phyloP scores from a whole-genome alignment of 2,113 vertebrate genomes.

The Potamarius usumacintae region DNA sequence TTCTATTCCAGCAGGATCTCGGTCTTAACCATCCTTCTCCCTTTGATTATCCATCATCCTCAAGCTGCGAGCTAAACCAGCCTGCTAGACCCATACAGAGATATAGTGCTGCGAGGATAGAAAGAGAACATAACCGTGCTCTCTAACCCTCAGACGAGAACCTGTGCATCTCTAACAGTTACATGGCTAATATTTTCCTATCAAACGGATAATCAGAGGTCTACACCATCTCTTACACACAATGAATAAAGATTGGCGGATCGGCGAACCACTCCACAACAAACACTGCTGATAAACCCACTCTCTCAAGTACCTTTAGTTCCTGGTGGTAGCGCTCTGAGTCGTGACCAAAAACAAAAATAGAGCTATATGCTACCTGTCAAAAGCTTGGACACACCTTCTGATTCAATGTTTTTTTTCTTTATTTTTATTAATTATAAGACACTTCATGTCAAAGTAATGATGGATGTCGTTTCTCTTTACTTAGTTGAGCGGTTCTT shows the following conservation, averaged over 20 bases:
- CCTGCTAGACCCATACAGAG: neutral
- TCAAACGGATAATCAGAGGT: no score
- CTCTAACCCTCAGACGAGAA: neutral
- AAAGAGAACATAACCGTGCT: neutral
- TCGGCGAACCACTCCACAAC: neutral
- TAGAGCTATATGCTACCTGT: no score
- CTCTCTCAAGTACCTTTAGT: neutral
- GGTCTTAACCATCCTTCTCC: neutral
- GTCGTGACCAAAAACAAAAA: neutral
- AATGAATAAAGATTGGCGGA: neutral
- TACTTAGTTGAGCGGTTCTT: no score
- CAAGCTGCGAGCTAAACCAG: constrained; percentile 19
- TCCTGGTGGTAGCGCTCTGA: neutral
- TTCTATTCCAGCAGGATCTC: constrained; percentile 32
- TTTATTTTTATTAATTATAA: no score
- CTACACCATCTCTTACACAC: neutral
- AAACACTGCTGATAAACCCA: neutral
- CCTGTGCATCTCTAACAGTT: no score
- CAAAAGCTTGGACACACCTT: no score
- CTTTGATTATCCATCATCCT: constrained; percentile 10
- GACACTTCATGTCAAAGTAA: no score
- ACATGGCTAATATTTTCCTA: no score
- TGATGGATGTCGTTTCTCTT: no score
- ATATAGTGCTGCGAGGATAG: neutral
- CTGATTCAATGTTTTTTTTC: no score